Conservation (phyloP, 2,113 vertebrate species). For the Anoura caudifer region DNA sequence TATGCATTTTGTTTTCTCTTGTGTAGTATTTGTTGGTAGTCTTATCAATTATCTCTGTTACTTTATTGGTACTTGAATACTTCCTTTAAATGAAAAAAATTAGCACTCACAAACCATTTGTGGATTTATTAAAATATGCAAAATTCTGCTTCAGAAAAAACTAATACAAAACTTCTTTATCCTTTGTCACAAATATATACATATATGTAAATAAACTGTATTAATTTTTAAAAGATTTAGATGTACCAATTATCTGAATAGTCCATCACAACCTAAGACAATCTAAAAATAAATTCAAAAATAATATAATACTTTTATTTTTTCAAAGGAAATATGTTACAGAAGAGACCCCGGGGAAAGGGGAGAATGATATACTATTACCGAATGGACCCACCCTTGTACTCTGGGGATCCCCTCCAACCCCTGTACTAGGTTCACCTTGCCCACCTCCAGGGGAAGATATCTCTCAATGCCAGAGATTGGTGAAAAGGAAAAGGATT, state of each 20-base stretch:
- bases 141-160: slow-evolving; percentile 4
- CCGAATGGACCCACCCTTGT: no score
- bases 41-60: background rate
- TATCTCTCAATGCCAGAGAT: no score
- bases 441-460: no score
- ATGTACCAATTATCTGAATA: background rate
- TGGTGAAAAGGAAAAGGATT: no score
- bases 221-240: background rate
- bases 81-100: background rate
- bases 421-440: no score
- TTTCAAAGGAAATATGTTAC: background rate
- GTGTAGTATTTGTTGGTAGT: background rate
- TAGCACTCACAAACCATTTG: background rate
- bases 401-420: no score
- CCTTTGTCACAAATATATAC: background rate
- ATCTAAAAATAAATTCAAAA: background rate
- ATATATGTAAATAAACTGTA: background rate
- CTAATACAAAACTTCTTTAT: background rate
- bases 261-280: background rate
- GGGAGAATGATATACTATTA: no score
- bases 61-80: background rate
- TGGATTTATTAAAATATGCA: background rate
- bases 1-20: background rate
- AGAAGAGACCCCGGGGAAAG: no score
- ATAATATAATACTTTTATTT: background rate